Evolutionary conservation across 1,140 invertebrate genomes (phyloP).

Genomic region (Calliphora vicina): DNA sequence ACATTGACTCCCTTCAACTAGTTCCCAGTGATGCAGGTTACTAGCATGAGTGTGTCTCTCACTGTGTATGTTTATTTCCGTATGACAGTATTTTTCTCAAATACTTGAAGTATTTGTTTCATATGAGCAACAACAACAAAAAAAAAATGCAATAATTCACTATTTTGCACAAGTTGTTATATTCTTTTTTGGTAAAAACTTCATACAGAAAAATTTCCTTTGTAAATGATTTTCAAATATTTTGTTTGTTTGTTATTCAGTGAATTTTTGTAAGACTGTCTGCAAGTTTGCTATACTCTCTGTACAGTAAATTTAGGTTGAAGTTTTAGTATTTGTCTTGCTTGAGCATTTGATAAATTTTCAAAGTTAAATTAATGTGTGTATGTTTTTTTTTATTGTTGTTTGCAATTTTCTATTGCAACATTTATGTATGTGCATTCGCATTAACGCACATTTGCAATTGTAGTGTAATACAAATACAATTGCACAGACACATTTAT

Average conservation of each 20-base stretch:
- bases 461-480: neutral
- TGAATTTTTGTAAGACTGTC: neutral
- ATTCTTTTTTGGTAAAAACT: neutral
- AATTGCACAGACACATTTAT: neutral
- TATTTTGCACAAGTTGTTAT: neutral
- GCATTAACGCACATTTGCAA: neutral
- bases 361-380: constrained; percentile 1
- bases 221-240: neutral
- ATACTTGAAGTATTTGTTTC: neutral
- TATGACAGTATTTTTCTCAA: neutral
- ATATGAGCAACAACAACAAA: too few species aligned
- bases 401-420: neutral
- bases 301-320: neutral
- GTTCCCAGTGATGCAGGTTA: too few species aligned
- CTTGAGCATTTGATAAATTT: neutral
- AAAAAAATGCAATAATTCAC: neutral
- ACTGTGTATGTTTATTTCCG: neutral
- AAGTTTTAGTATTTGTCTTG: neutral
- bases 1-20: too few species aligned
- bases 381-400: neutral
- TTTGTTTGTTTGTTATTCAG: neutral
- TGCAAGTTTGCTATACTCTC: neutral
- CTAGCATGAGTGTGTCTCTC: too few species aligned
- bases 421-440: neutral
- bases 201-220: neutral